Evolutionary conservation across 2,113 vertebrate species (phyloP).

Genomic region (Pangasianodon gigas): DNA sequence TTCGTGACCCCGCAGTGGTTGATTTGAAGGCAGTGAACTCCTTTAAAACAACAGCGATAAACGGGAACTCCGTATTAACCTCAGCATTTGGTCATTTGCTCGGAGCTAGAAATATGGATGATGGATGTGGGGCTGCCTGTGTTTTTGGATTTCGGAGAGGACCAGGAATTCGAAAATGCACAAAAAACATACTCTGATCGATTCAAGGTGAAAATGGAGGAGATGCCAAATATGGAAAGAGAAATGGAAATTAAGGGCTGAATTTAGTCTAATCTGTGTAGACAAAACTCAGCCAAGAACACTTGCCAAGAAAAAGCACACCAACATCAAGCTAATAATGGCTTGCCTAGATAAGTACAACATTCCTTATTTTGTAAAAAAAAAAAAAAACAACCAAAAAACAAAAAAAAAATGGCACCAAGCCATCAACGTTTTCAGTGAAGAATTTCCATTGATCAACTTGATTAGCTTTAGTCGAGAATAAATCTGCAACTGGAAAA

Average conservation of each 20-base stretch:
- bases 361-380: neutral
- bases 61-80: constrained; percentile 48
- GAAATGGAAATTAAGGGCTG: constrained; percentile 20
- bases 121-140: constrained; percentile 41
- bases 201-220: constrained; percentile 41
- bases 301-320: constrained; percentile 9
- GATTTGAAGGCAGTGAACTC: constrained; percentile 50
- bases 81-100: constrained; percentile 10
- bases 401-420: neutral
- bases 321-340: constrained; percentile 12
- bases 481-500: constrained; percentile 8
- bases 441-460: constrained; percentile 22
- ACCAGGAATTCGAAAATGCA: constrained; percentile 27
- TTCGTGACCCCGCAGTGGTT: constrained; percentile 44
- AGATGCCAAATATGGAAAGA: constrained; percentile 34
- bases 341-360: neutral
- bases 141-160: constrained; percentile 27
- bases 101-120: constrained; percentile 23
- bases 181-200: constrained; percentile 41
- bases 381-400: constrained; percentile 1
- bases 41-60: constrained; percentile 53
- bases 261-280: constrained; percentile 30
- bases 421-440: neutral
- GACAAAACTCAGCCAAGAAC: neutral
- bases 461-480: neutral